These are phyloP conservation scores for Dasyurus viverrinus DNA, from an alignment of 2,113 vertebrate species.

Conservation along the genomic window DNA sequence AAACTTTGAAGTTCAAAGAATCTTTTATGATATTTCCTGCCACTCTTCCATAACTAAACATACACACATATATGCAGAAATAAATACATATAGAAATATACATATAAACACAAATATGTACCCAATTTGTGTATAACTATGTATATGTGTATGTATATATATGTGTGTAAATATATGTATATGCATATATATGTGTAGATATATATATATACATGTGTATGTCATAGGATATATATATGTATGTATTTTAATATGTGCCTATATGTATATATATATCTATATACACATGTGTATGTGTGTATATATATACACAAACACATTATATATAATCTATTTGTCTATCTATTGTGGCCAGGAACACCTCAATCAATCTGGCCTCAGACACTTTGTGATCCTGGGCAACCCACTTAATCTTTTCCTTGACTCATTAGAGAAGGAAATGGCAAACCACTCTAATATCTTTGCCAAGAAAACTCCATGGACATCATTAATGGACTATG, in stretches of 20 bases:
- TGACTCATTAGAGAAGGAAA: not conserved
- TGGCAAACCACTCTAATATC: no score
- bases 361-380: not conserved
- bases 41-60: not conserved
- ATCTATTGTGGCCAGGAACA: not conserved
- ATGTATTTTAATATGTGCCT: no score
- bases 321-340: no score
- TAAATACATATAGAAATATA: not conserved
- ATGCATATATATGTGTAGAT: no score
- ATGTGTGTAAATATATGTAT: not conserved
- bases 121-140: not conserved
- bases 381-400: not conserved
- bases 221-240: accelerated
- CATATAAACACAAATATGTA: not conserved
- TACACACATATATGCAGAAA: not conserved
- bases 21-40: not conserved
- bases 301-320: no score
- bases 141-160: no score
- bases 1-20: not conserved
- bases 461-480: no score
- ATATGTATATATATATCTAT: no score
- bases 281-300: no score
- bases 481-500: no score
- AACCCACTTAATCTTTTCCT: not conserved
- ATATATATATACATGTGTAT: no score